Evolutionary conservation across 2,888 invertebrate species (phyloP), one percentile per base, ranked within the genome.

Genomic region (Tribolium freemani): DNA sequence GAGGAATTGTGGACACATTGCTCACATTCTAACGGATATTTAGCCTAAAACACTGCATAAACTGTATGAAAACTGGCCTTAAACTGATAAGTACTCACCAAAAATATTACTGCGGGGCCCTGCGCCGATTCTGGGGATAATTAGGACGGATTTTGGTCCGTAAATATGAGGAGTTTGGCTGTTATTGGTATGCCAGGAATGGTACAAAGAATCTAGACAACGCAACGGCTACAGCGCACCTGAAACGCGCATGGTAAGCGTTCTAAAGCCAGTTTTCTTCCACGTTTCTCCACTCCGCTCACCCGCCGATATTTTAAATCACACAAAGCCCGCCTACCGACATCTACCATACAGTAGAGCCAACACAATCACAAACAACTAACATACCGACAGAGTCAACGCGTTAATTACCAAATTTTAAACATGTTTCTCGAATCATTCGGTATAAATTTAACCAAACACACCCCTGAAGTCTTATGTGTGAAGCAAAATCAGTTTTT

Each of bases 191-290:
- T 96, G 95, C 93, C 91, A 94, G 93, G 95, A 95, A 96, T 96
- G 95, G 93, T 94, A 95, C 94, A 95, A 95, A 95, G 95, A 96
- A 95, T 95, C 94, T 92, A 91, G 94, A 95, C 94, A 94, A 95
- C 95, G 95, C 94, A 93, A 91, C 91, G 90, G 89, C 91, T 90
- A 91, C 90, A 90, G 93, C 93, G 93, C 93, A 93, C 89, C 90
- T 54, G 90, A 84, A 90, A 90, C 91, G 93, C 93, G 93, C 93
- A 93, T 91, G 91, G 91, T 91, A 91, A 91, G 83, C 85, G 83
- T 91, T 88, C 87, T 89, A 91, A 73, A 88, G 87, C 88, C 87
- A 87, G 88, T 86, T 83, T 81, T 80, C 80, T 75, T 71, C 79
- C 76, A 76, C 76, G 73, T 75, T 75, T 75, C 71, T 61, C 69